phyloP scores from a whole-genome alignment of 2,797 vertebrate species.

The Lycodopsis pacificus region DNA sequence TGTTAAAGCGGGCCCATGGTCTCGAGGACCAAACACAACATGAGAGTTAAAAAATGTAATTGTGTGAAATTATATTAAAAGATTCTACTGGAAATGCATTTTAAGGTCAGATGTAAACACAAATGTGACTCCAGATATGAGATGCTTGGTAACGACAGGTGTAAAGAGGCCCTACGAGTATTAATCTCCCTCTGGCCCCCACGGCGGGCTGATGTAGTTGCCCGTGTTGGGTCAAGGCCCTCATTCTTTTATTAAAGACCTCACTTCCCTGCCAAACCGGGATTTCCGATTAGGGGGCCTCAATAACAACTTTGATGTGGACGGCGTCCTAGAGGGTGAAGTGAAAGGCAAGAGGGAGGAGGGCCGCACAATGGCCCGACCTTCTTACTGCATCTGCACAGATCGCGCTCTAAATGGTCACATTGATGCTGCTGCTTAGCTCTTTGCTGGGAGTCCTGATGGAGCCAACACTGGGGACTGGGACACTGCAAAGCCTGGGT shows the following conservation, averaged over 20 bases:
- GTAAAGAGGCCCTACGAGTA: conserved; percentile 55
- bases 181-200: conserved; percentile 63
- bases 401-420: conserved; percentile 80
- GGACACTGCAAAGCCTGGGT: conserved; percentile 71
- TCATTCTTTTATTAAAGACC: conserved; percentile 74
- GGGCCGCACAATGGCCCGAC: conserved; percentile 74
- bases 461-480: conserved; percentile 77
- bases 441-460: conserved; percentile 72
- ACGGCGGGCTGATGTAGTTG: conserved; percentile 52
- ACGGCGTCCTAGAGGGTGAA: conserved; percentile 69
- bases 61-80: not conserved
- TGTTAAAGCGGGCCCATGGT: not conserved
- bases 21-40: not conserved
- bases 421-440: conserved; percentile 80
- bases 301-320: conserved; percentile 84
- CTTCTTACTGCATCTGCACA: conserved; percentile 81
- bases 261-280: conserved; percentile 80
- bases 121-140: conserved; percentile 38
- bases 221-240: conserved; percentile 75
- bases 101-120: conserved; percentile 22
- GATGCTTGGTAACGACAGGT: conserved; percentile 45
- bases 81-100: not conserved
- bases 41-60: not conserved
- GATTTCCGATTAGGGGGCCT: conserved; percentile 81
- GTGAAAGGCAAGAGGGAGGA: conserved; percentile 72